Evolutionary conservation across 2,113 vertebrate species (phyloP).

Genomic region (Orientallactaga bullata): DNA sequence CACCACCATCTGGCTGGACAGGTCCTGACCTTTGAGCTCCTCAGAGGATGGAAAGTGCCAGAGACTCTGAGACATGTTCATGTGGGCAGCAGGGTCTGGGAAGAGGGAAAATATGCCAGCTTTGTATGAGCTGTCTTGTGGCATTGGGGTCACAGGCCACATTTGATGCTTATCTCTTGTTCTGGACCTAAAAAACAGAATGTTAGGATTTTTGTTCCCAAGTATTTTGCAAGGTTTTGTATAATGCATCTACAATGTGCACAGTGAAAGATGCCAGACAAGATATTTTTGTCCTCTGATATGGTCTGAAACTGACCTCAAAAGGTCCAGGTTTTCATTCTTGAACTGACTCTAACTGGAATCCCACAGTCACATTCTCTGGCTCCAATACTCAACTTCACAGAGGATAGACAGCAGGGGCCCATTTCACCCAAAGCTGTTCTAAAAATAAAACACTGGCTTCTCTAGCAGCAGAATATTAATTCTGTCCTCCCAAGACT

Average conservation of each 20-base stretch:
- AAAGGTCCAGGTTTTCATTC: slow-evolving; percentile 35
- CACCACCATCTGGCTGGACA: too few species aligned
- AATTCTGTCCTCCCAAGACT: too few species aligned
- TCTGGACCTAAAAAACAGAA: slow-evolving; percentile 67
- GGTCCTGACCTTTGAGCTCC: neutral
- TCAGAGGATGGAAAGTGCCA: neutral
- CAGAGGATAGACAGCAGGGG: neutral
- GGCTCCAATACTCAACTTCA: slow-evolving; percentile 70
- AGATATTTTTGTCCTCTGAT: slow-evolving; percentile 8
- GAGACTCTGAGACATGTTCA: too few species aligned
- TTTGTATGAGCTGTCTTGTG: neutral
- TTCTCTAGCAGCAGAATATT: neutral
- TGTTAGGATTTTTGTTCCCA: slow-evolving; percentile 51
- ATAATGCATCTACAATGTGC: neutral
- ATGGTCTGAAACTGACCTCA: neutral
- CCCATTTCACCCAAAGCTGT: neutral
- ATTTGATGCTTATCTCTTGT: slow-evolving; percentile 18
- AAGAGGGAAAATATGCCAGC: neutral
- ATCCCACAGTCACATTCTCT: neutral
- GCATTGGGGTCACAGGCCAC: neutral
- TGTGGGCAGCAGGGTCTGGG: neutral
- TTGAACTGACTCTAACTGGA: slow-evolving; percentile 11
- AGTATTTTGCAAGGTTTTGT: slow-evolving; percentile 31
- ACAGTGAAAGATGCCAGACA: slow-evolving; percentile 38
- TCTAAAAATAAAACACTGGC: slow-evolving; percentile 66